Evolutionary conservation across 1,140 invertebrate genomes (phyloP).

Genomic region (Papilio dardanus): DNA sequence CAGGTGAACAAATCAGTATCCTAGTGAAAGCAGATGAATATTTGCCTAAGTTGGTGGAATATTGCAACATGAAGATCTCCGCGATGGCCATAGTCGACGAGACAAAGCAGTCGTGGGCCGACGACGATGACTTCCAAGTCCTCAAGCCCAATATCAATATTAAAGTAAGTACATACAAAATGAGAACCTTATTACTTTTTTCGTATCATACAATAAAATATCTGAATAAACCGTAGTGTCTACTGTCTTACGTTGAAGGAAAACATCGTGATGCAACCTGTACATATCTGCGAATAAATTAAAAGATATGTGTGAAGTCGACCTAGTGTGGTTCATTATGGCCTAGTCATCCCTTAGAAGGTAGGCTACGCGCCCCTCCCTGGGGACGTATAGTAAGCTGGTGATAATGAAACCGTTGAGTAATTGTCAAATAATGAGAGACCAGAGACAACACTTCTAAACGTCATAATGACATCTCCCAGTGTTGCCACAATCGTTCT

Average conservation of each 20-base stretch:
- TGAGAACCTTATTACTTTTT: not conserved
- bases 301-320: too few relatives aligned
- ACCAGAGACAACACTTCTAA: not conserved
- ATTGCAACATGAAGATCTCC: constrained; percentile 89
- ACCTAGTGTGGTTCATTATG: too few relatives aligned
- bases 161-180: constrained; percentile 78
- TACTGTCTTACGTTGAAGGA: too few relatives aligned
- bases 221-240: too few relatives aligned
- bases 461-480: not conserved
- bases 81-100: constrained; percentile 87
- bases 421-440: not conserved
- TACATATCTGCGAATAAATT: too few relatives aligned
- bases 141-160: constrained; percentile 86
- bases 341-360: too few relatives aligned
- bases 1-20: constrained; percentile 85
- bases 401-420: too few relatives aligned
- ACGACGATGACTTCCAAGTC: constrained; percentile 89
- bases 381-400: too few relatives aligned
- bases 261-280: too few relatives aligned
- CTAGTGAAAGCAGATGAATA: constrained; percentile 85
- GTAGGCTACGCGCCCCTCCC: too few relatives aligned
- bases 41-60: constrained; percentile 88
- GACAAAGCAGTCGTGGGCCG: constrained; percentile 89
- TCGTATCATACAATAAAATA: too few relatives aligned
- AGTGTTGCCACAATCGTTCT: not conserved